Percentiles rank a stretch among this genome's conserved stretches.
Conservation (phyloP, 2,888 invertebrate genomes). For the Noctua pronuba region DNA sequence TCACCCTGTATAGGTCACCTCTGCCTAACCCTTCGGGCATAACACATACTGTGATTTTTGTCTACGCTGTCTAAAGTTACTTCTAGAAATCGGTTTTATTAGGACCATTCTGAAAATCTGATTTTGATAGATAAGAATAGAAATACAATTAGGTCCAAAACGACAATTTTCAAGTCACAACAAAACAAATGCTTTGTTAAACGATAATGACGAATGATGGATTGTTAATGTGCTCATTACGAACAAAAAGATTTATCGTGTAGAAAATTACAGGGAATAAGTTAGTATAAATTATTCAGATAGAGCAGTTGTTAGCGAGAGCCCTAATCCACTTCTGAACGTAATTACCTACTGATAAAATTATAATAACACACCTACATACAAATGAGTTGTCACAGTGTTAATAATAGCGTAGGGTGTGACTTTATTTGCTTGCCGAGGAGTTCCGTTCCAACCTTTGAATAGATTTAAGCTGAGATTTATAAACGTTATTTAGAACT, state of each 20-base stretch:
- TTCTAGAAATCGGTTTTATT: conserved; percentile 5
- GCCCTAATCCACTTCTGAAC: not conserved
- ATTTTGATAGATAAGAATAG: not conserved
- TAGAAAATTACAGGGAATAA: conserved; percentile 11
- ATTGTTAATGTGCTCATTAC: conserved; percentile 3
- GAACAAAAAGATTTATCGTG: not conserved
- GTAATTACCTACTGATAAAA: not conserved
- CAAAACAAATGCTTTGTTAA: not conserved
- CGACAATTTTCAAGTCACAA: not conserved
- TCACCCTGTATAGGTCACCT: not conserved
- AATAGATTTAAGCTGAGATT: too few species aligned
- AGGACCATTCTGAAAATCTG: not conserved
- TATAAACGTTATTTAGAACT: not conserved
- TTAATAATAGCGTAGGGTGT: not conserved
- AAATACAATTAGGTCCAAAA: not conserved
- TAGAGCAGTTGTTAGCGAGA: not conserved
- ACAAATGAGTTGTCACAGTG: not conserved
- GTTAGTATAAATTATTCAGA: conserved; percentile 5
- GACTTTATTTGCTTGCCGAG: not conserved
- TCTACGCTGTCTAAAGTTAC: not conserved
- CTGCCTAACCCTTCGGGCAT: not conserved
- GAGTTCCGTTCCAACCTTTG: too few species aligned
- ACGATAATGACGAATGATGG: not conserved
- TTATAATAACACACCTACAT: not conserved
- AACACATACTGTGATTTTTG: not conserved